Evolutionary conservation across 2,888 invertebrate species (phyloP).

Genomic region (Pandemis heparana): DNA sequence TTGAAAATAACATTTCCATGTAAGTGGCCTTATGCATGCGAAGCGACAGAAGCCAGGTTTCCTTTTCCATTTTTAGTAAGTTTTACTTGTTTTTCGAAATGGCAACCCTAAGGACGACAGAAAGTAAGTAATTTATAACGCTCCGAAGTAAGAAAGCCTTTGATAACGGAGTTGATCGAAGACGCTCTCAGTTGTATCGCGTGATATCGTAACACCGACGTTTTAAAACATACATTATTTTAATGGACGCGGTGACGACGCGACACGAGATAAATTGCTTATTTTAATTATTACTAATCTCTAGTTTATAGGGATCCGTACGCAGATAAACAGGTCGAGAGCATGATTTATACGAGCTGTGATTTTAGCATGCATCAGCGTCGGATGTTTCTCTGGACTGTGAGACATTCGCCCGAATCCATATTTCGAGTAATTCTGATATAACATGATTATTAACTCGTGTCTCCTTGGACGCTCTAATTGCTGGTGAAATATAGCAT

Average conservation of each 20-base stretch:
- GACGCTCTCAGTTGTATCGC: conserved; percentile 60
- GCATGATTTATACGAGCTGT: conserved; percentile 21
- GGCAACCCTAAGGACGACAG: conserved; percentile 57
- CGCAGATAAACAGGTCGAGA: conserved; percentile 1
- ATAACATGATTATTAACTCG: conserved; percentile 46
- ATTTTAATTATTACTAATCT: conserved; percentile 41
- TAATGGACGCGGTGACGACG: conserved; percentile 61
- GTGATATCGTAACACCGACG: conserved; percentile 64
- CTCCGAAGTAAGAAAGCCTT: conserved; percentile 52
- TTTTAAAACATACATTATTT: conserved; percentile 71
- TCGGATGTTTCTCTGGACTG: conserved; percentile 2
- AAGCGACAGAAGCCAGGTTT: too few species aligned
- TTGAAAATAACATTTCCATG: conserved; percentile 22
- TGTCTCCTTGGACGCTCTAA: conserved; percentile 54
- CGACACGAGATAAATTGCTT: conserved; percentile 33
- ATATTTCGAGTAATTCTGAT: conserved; percentile 38
- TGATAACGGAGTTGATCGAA: conserved; percentile 73
- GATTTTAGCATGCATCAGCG: conserved; percentile 4
- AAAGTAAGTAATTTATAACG: conserved; percentile 54
- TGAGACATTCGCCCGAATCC: conserved; percentile 27
- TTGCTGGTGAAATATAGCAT: conserved; percentile 57
- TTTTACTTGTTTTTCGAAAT: conserved; percentile 46
- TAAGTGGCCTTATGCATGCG: conserved; percentile 1
- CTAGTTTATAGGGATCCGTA: conserved; percentile 16
- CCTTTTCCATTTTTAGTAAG: background rate